Percentiles rank a stretch among this genome's conserved stretches.
Evolutionary conservation across 1,140 invertebrate species (phyloP).

Genomic region (Pinna nobilis): DNA sequence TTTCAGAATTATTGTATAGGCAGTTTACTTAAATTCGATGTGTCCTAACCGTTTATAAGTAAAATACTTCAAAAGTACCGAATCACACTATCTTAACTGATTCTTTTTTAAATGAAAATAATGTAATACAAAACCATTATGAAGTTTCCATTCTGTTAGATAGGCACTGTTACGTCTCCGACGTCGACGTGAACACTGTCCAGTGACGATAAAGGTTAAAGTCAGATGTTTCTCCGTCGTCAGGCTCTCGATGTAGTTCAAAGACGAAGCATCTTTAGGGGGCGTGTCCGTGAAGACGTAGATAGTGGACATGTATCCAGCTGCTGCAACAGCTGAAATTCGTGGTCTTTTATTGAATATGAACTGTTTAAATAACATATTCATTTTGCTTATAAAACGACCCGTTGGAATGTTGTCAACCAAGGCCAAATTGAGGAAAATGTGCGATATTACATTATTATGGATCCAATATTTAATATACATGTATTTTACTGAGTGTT

Average conservation of each 20-base stretch:
- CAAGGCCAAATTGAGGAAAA: no score
- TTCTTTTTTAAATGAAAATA: no score
- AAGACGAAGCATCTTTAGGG: constrained; percentile 20
- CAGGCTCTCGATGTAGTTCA: constrained; percentile 8
- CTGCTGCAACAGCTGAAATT: constrained; percentile 9
- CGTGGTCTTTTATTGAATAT: background rate
- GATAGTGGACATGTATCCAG: background rate
- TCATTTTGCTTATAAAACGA: no score
- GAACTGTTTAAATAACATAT: background rate
- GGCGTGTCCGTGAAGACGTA: constrained; percentile 33
- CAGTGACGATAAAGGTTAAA: constrained; percentile 11
- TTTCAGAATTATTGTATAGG: no score
- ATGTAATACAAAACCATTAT: no score
- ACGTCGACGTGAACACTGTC: constrained; percentile 1
- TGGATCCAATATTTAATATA: background rate
- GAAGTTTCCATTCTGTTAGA: no score
- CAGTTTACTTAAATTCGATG: no score
- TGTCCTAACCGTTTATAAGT: no score
- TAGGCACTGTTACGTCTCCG: background rate
- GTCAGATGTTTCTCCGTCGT: constrained; percentile 5
- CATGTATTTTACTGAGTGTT: background rate
- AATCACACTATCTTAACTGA: no score
- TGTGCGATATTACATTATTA: no score
- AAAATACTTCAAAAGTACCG: no score
- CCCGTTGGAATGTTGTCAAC: no score